These are phyloP conservation scores for Uromys caudimaculatus DNA, from an alignment of 2,797 vertebrate genomes.

Conservation along the genomic window DNA sequence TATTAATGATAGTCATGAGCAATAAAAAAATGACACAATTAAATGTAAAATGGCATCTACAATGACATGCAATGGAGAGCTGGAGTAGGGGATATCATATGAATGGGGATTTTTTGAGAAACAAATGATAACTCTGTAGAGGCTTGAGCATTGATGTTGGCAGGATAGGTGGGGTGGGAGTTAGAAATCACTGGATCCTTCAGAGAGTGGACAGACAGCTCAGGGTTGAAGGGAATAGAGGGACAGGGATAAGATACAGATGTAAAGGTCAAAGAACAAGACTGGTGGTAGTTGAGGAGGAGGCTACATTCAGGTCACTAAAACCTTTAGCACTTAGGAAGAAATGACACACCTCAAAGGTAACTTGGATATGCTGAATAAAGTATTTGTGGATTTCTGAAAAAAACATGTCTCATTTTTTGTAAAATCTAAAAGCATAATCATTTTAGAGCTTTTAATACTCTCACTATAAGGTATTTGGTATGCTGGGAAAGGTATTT, in stretches of 20 bases:
- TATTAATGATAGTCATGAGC: neutral
- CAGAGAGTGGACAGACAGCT: neutral
- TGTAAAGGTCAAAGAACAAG: neutral
- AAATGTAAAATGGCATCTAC: neutral
- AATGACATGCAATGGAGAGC: neutral
- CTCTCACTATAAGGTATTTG: slow-evolving; percentile 37
- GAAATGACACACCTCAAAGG: neutral
- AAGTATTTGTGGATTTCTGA: slow-evolving; percentile 58
- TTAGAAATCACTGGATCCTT: neutral
- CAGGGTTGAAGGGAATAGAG: neutral
- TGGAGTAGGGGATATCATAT: neutral
- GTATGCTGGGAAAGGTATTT: slow-evolving; percentile 65
- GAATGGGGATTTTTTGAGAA: neutral
- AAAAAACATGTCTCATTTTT: slow-evolving; percentile 79
- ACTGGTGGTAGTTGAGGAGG: neutral
- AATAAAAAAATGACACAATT: neutral
- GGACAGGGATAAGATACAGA: neutral
- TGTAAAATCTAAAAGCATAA: slow-evolving; percentile 69
- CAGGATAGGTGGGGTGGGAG: accelerated
- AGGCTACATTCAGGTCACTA: neutral
- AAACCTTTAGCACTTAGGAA: neutral
- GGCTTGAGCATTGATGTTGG: neutral
- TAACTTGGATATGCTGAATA: slow-evolving; percentile 15
- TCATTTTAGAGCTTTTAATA: slow-evolving; percentile 70
- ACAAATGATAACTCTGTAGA: neutral